phyloP scores from a whole-genome alignment of 2,113 vertebrate genomes.

The Camelus bactrianus region DNA sequence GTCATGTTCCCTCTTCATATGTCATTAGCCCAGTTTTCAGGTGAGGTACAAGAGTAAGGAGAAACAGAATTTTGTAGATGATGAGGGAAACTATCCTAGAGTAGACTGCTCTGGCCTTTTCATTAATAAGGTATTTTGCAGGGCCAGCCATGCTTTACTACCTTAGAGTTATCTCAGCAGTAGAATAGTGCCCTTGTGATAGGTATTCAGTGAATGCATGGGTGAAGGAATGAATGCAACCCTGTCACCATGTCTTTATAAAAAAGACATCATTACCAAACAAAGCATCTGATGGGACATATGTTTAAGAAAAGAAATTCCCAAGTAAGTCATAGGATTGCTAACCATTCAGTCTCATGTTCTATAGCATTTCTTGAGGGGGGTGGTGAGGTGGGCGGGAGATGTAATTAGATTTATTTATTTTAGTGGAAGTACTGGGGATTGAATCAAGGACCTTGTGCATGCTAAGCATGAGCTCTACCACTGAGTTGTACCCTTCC shows the following conservation, averaged over 20 bases:
- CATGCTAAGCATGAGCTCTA: too few relatives aligned
- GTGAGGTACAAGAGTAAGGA: background rate
- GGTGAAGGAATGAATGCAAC: background rate
- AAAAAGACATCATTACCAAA: background rate
- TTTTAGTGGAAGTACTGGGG: too few relatives aligned
- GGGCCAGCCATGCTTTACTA: background rate
- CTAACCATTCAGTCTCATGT: background rate
- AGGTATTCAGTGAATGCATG: background rate
- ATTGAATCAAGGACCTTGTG: too few relatives aligned
- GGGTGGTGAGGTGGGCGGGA: too few relatives aligned
- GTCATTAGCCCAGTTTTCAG: background rate
- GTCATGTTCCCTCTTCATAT: background rate
- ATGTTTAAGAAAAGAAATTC: slow-evolving; percentile 1
- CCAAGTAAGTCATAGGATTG: background rate
- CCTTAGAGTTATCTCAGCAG: background rate
- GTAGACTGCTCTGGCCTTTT: background rate
- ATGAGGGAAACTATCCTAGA: background rate
- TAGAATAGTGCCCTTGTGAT: background rate
- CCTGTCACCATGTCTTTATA: background rate
- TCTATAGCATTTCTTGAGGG: background rate
- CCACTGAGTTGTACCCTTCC: too few relatives aligned
- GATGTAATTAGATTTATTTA: too few relatives aligned
- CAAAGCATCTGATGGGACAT: background rate
- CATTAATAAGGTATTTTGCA: background rate
- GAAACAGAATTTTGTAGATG: background rate